These are phyloP conservation scores for Calameuta filiformis DNA, from an alignment of 2,888 invertebrate species.

Conservation along the genomic window DNA sequence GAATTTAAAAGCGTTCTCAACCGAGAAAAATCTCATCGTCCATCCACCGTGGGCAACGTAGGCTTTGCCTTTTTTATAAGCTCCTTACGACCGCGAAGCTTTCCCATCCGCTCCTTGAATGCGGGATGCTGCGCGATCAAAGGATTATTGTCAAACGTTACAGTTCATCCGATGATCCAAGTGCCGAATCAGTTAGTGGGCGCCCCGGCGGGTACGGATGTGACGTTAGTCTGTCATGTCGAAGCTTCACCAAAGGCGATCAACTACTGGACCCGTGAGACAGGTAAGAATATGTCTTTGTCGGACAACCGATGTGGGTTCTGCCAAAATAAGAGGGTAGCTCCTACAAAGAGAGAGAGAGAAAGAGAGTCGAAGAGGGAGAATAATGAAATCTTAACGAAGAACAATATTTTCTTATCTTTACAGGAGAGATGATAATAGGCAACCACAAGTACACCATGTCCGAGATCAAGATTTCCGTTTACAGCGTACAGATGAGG, in stretches of 20 bases:
- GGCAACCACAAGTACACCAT: constrained; percentile 86
- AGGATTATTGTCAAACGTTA: constrained; percentile 47
- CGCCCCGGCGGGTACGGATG: constrained; percentile 86
- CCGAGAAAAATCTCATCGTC: no score
- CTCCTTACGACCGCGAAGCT: neutral
- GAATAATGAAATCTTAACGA: neutral
- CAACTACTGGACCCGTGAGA: constrained; percentile 93
- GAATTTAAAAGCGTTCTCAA: no score
- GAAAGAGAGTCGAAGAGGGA: neutral
- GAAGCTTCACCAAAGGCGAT: constrained; percentile 94
- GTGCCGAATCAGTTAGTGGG: constrained; percentile 94
- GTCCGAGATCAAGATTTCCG: constrained; percentile 82
- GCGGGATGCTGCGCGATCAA: neutral
- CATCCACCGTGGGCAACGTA: no score
- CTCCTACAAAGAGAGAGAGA: neutral
- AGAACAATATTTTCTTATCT: constrained; percentile 6
- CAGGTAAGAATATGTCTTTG: constrained; percentile 71
- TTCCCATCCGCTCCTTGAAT: neutral
- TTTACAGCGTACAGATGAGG: constrained; percentile 88
- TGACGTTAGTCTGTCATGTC: constrained; percentile 86
- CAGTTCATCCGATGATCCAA: constrained; percentile 93
- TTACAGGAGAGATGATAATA: constrained; percentile 90
- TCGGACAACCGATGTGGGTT: no score
- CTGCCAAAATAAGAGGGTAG: no score
- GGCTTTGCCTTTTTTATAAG: no score